Evolutionary conservation across 2,113 vertebrate species (phyloP).

Genomic region (Ariopsis seemanni): DNA sequence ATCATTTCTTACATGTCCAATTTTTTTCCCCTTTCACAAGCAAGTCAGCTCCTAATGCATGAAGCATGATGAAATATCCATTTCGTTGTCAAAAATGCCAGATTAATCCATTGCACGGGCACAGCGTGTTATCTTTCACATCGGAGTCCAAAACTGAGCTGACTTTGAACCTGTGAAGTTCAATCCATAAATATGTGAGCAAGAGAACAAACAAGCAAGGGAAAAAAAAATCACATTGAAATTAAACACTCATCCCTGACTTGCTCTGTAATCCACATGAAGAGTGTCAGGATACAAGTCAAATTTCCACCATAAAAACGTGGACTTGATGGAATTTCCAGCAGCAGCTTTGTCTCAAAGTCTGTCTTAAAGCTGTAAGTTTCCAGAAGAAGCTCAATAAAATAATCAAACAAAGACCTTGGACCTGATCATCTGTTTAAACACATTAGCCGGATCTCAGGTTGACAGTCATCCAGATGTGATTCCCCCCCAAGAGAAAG

Average conservation of each 20-base stretch:
- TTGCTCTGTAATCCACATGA: neutral
- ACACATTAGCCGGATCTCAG: neutral
- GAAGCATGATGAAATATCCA: neutral
- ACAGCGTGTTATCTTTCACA: neutral
- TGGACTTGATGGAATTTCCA: constrained; percentile 9
- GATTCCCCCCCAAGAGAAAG: neutral
- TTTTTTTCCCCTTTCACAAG: neutral
- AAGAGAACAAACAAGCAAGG: neutral
- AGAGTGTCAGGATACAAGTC: neutral
- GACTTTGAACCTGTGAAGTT: neutral
- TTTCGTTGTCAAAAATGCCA: neutral
- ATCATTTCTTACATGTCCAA: neutral
- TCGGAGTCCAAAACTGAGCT: neutral
- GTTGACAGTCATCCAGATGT: neutral
- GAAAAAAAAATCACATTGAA: neutral
- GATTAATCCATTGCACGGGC: neutral
- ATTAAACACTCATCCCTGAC: neutral
- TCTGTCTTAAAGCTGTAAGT: neutral
- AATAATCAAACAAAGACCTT: neutral
- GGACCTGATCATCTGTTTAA: neutral
- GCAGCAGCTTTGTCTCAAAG: neutral
- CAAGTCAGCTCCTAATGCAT: neutral
- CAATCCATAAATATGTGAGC: neutral
- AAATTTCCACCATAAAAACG: neutral
- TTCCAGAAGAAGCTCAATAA: neutral